Base-by-base conservation (phyloP, 1,140 invertebrate species). In the Halictus rubicundus region DNA sequence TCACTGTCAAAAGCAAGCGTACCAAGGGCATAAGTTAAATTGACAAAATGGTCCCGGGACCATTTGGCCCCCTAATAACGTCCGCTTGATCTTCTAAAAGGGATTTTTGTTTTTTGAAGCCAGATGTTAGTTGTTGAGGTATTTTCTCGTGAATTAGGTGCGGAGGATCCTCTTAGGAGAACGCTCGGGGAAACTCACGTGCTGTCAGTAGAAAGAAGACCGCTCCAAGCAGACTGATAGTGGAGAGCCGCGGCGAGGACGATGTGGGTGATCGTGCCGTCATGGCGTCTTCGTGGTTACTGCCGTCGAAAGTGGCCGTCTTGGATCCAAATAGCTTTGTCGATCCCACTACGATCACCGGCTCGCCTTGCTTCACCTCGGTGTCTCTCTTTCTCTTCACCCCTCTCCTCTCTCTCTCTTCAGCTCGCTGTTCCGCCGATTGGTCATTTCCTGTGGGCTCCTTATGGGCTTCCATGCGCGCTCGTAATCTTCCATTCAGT, bases 231-330 rank as follows among this genome's bases (percentile, higher is more conserved):
- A 90, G 89, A 89, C 87, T 83, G 69, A 85, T 69, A 63, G 86
- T 78, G 78, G 84, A 87, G 77, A 84, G 83, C 77, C 86, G 85
- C 69, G 78, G 65, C 81, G 87, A 87, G 87, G 87, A 84, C 78
- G 89, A 88, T 91, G 90, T 85, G 89, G 89, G 85, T 90, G 91
- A 88, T 91, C 88, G 90, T 91, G 87, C 89, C 88, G 87, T 91
- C 92, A 93, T 93, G 92, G 88, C 89, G 91, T 88, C 90, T 90
- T 91, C 89, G 88, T 90, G 91, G 88, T 92, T 92, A 93, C 92
- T 92, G 91, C 84, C 88, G 88, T 87, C 82, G 88, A 88, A 89
- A 91, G 89, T 90, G 85, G 73, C 88, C 80, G 88, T 84, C 87
- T 83, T 88, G 82, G 89, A 89, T 87, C 90, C 87, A 91, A 84